These are phyloP conservation scores for Panagrolaimus sp. DNA, from an alignment of 1,140 invertebrate species.

Conservation along the genomic window DNA sequence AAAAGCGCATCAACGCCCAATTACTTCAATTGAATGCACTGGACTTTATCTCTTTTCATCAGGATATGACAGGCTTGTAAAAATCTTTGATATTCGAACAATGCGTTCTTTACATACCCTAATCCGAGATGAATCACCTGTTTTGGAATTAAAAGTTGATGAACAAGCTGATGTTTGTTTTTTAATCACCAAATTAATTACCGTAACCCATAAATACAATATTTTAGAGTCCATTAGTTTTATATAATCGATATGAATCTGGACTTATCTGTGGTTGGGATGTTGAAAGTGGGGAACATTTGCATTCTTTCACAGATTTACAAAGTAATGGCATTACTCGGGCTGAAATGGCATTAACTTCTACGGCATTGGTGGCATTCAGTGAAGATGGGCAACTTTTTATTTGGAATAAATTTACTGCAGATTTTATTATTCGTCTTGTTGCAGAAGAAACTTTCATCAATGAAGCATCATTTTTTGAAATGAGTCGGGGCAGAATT, in stretches of 20 bases:
- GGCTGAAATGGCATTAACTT: neutral
- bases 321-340: neutral
- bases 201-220: no score
- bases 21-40: neutral
- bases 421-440: neutral
- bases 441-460: neutral
- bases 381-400: neutral
- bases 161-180: neutral
- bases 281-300: neutral
- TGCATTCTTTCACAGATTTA: neutral
- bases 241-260: conserved; percentile 8
- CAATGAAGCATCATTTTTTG: neutral
- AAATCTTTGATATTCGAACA: neutral
- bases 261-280: conserved; percentile 1
- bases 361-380: neutral
- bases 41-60: neutral
- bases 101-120: conserved; percentile 9
- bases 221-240: conserved; percentile 12
- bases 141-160: neutral
- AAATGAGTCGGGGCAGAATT: neutral
- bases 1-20: neutral
- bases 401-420: neutral
- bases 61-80: neutral
- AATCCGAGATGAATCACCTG: conserved; percentile 1
- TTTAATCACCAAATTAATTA: neutral